Evolutionary conservation across 1,140 invertebrate genomes (phyloP).

Genomic region (Drosophila watanabei): DNA sequence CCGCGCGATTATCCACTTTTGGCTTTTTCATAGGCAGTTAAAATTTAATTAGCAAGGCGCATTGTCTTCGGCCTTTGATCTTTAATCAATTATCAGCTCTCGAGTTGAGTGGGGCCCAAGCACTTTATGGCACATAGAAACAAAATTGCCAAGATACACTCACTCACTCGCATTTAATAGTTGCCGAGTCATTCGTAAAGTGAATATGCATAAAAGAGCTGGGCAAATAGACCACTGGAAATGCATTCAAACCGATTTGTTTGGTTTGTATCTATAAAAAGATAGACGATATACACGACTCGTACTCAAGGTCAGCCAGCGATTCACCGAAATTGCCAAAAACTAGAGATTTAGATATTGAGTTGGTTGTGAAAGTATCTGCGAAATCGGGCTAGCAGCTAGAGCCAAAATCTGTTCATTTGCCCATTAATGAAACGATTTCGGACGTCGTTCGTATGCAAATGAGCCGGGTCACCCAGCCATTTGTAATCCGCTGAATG

Average conservation of each 20-base stretch:
- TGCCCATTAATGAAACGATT: slow-evolving; percentile 63
- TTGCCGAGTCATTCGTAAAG: slow-evolving; percentile 62
- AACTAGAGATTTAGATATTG: slow-evolving; percentile 33
- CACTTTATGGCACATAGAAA: slow-evolving; percentile 46
- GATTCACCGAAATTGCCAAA: slow-evolving; percentile 59
- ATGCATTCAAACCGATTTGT: slow-evolving; percentile 64
- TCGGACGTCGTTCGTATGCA: slow-evolving; percentile 63
- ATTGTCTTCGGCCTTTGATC: slow-evolving; percentile 59
- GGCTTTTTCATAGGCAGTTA: slow-evolving; percentile 51
- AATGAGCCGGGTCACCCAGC: slow-evolving; percentile 48
- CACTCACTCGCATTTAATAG: slow-evolving; percentile 14
- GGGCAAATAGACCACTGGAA: slow-evolving; percentile 62
- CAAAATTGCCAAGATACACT: slow-evolving; percentile 12
- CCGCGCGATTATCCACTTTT: slow-evolving; percentile 41
- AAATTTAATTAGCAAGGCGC: slow-evolving; percentile 65
- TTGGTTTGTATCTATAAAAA: slow-evolving; percentile 50
- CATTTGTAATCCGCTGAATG: slow-evolving; percentile 65
- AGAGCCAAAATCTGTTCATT: slow-evolving; percentile 41
- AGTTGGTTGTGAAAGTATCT: slow-evolving; percentile 70
- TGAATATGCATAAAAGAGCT: slow-evolving; percentile 74
- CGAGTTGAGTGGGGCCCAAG: slow-evolving; percentile 31
- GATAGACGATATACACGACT: slow-evolving; percentile 11
- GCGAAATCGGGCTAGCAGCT: slow-evolving; percentile 57
- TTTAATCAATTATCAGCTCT: slow-evolving; percentile 52
- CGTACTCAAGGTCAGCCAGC: slow-evolving; percentile 67